Base-by-base conservation (phyloP, 2,797 vertebrate species). In the Acipenser oxyrinchus region DNA sequence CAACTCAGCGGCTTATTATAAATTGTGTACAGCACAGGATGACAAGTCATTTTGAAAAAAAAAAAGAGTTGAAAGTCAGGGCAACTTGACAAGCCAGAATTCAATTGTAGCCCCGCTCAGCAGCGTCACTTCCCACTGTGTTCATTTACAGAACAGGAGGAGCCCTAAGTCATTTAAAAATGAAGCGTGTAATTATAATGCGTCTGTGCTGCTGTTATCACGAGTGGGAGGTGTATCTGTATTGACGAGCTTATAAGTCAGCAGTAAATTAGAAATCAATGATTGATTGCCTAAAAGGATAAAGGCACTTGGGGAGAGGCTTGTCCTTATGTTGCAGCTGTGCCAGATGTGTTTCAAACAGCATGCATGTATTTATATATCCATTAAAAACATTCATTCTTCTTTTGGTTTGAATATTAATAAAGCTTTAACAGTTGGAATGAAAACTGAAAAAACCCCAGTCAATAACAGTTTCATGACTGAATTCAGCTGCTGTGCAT, bases 111-210 rank as follows among this genome's bases (percentile, higher is more conserved):
- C 6, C 12, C 37, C 37, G 5, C 37, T 7, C 55, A 58, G 64
- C 53, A 58, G 64, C 6, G 6, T 49, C 18, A 48, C 50, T 57
- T 55, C 49, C 18, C 64, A 66, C 52, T 51, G 37, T 57, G 55
- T 12, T 13, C 10, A 55, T 23, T 48, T 51, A 55, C 52, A 67
- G 15, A 15, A 67, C 37, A 60, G 15, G 6, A 60, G 50, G 60
- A 66, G 53, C 53, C 4, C 1, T 48, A 18, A 18, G 8, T 51
- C 58, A 50, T 60, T 67, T 67, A 15, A 61, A 37, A 62, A 62
- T 62, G 60, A 62, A 62, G 18, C 23, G 60, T 62, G 60, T 62
- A 62, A 62, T 62, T 62, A 48, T 12, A 37, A 62, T n/a, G 48
- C 8, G n/a, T 15, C 18, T 48, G 60, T 37, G 15, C 60, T 48